Base-by-base conservation (phyloP, 2,888 invertebrate species). In the Drosophila atripex region DNA sequence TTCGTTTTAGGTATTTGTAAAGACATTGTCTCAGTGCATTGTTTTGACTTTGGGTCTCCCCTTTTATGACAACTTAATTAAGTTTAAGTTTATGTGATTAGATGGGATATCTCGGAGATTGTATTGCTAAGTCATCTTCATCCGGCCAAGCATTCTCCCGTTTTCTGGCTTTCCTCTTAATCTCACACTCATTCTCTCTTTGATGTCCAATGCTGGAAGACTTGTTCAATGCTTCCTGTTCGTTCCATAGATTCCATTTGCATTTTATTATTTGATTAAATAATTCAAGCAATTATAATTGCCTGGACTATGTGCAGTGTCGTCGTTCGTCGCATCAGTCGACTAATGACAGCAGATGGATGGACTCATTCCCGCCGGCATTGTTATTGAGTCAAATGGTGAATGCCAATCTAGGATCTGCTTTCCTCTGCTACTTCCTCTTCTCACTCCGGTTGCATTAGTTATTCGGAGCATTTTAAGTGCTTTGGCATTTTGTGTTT, bases 401-500 rank as follows among this genome's bases (percentile, higher is more conserved):
- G 59, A 25, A 63, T 50, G 49, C 32, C 63, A 64, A 41, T 28
- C 65, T 11, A 30, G 60, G 25, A 58, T 38, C 30, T 32, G 14
- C n/a, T 46, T 11, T 7, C 39, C 11, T 9, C 11, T 8, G 12
- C 1, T 16, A 25, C 18, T 43, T 25, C 54, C 43, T 39, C 41
- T 57, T 18, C 25, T 39, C 14, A 45, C 30, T 9, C 18, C 9
- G 12, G 43, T 9, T 46, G 72, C 82, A 82, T 87, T 87, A 73
- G 73, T 71, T 85, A 84, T 84, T 78, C 73, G 70, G 46, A 51
- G 52, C 75, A 65, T 80, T 83, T 85, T 83, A 87, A 83, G 82
- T 80, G 82, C 86, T 87, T 78, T 80, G 85, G 74, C 43, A 80
- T 86, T 82, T 82, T 85, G 79, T 76, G 86, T 83, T 78, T 87